Conservation (phyloP, 2,888 invertebrate genomes). For the Unio pictorum region DNA sequence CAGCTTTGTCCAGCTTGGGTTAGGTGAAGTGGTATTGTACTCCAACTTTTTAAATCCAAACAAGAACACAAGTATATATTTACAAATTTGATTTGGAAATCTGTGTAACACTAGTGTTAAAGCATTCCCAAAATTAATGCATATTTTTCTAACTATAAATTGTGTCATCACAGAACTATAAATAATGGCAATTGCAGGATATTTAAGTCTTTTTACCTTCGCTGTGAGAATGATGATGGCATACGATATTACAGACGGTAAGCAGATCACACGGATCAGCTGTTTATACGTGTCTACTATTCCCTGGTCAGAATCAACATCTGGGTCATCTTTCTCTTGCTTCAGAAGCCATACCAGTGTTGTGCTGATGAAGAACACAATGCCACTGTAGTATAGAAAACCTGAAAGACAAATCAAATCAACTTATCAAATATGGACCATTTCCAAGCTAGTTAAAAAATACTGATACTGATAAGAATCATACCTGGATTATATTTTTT, state of each 20-base stretch:
- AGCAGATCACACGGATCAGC: slow-evolving; percentile 85
- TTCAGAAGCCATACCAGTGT: slow-evolving; percentile 92
- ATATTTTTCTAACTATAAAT: neutral
- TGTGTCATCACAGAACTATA: neutral
- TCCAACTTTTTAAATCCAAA: too few species aligned
- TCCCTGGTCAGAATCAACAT: slow-evolving; percentile 71
- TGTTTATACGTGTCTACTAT: slow-evolving; percentile 85
- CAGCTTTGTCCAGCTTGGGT: too few species aligned
- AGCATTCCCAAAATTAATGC: neutral
- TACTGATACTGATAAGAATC: too few species aligned
- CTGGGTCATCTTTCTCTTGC: slow-evolving; percentile 78
- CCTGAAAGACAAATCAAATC: slow-evolving; percentile 73
- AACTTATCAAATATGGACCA: too few species aligned
- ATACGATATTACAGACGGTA: slow-evolving; percentile 86
- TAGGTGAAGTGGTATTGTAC: too few species aligned
- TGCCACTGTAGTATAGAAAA: slow-evolving; percentile 96
- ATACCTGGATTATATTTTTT: too few species aligned
- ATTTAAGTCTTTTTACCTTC: slow-evolving; percentile 79
- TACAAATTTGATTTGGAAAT: too few species aligned
- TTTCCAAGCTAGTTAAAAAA: too few species aligned
- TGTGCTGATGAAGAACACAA: slow-evolving; percentile 90
- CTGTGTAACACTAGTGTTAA: too few species aligned
- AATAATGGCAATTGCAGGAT: neutral
- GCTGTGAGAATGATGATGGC: slow-evolving; percentile 88
- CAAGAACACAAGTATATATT: too few species aligned